Evolutionary conservation across 2,113 vertebrate species (phyloP).

Genomic region (Cephalopholis sonnerati): DNA sequence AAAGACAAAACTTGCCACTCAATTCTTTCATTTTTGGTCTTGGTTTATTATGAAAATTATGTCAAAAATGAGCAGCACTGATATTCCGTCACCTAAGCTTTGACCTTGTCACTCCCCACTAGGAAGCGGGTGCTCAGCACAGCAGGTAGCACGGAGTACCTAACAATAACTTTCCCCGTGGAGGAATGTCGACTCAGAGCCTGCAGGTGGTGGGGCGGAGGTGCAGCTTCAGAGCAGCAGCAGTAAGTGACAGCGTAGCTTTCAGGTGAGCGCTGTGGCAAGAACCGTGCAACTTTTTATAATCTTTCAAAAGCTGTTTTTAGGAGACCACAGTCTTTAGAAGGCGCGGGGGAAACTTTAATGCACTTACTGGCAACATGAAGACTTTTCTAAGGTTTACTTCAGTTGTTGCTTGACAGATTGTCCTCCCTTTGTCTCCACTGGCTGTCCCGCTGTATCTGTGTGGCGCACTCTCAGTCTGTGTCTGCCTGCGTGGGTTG

Average conservation of each 20-base stretch:
- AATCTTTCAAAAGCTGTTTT: constrained; percentile 2
- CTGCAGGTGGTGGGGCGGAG: constrained; percentile 1
- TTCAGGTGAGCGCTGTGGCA: not conserved
- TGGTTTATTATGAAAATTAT: not conserved
- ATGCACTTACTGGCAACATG: not conserved
- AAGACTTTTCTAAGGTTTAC: constrained; percentile 9
- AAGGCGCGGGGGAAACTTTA: not conserved
- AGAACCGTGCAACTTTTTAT: not conserved
- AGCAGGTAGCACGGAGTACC: constrained; percentile 14
- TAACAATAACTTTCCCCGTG: not conserved
- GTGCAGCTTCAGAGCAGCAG: constrained; percentile 1
- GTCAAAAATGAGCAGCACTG: not conserved
- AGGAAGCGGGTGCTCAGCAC: constrained; percentile 1
- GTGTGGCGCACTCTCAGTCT: constrained; percentile 43
- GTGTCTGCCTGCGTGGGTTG: constrained; percentile 39
- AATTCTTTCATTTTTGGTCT: not conserved
- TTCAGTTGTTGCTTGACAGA: constrained; percentile 7
- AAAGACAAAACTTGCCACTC: too few relatives aligned
- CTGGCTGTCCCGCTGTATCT: constrained; percentile 37
- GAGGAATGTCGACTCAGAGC: not conserved
- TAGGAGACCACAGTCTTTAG: not conserved
- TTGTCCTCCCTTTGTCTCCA: constrained; percentile 35
- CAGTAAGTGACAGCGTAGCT: not conserved
- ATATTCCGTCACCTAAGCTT: constrained; percentile 15
- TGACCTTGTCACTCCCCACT: not conserved